Percentiles rank a stretch among this genome's conserved stretches.
These are phyloP conservation scores for Brachymystax lenok DNA, from an alignment of 2,797 vertebrate genomes.

Conservation along the genomic window DNA sequence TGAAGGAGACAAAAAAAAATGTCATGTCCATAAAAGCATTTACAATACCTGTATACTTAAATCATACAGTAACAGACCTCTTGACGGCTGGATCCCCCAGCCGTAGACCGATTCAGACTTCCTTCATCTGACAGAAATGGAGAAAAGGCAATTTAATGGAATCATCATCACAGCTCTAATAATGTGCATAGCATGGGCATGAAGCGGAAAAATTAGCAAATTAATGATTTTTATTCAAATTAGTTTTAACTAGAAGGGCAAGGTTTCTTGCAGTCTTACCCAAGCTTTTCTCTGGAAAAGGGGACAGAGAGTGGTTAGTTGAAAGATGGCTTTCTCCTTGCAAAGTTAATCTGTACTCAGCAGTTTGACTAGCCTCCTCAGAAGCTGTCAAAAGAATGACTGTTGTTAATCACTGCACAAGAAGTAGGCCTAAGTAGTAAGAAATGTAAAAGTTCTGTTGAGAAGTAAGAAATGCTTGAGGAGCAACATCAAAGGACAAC, in stretches of 20 bases:
- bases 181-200: too few species aligned
- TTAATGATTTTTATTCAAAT: neutral
- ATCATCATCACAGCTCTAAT: neutral
- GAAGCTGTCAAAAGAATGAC: neutral
- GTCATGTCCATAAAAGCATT: constrained; percentile 22
- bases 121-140: constrained; percentile 47
- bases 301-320: neutral
- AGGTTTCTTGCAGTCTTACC: constrained; percentile 1
- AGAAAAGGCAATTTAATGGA: neutral
- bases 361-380: neutral
- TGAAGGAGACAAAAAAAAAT: neutral
- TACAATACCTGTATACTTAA: constrained; percentile 36
- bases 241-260: neutral
- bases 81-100: neutral
- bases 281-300: neutral
- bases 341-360: too few species aligned
- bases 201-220: neutral
- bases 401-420: neutral
- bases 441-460: neutral
- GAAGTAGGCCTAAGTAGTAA: neutral
- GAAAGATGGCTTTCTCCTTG: neutral
- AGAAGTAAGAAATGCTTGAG: neutral
- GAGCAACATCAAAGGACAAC: neutral
- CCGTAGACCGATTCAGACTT: constrained; percentile 32
- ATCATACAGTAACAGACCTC: neutral